phyloP scores from a whole-genome alignment of 2,113 vertebrate genomes.

The Suricata suricatta region DNA sequence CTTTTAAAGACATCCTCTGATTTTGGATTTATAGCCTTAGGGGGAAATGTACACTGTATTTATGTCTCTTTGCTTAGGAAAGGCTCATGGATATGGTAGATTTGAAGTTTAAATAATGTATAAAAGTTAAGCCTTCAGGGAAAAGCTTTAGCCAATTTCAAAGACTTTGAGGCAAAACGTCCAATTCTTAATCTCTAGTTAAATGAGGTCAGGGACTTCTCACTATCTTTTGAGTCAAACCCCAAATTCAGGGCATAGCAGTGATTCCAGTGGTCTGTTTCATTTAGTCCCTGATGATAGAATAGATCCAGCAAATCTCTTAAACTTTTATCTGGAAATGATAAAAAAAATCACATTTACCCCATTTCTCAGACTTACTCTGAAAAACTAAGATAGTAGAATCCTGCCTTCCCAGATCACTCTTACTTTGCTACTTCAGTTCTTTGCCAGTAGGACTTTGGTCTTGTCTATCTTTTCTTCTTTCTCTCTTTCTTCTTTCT shows the following conservation, averaged over 20 bases:
- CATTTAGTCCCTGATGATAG: not conserved
- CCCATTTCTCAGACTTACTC: not conserved
- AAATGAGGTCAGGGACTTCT: slow-evolving; percentile 5
- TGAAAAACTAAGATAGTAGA: not conserved
- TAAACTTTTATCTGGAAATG: not conserved
- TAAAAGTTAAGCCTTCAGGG: not conserved
- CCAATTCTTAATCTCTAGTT: slow-evolving; percentile 41
- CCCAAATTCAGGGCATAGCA: not conserved
- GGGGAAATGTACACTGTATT: not conserved
- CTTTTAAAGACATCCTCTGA: not conserved
- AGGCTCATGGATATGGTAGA: not conserved
- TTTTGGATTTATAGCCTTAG: not conserved
- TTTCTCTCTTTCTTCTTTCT: no score
- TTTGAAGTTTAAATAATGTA: slow-evolving; percentile 28
- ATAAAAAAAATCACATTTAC: not conserved
- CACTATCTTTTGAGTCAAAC: not conserved
- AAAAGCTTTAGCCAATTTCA: not conserved
- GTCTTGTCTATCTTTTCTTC: not conserved
- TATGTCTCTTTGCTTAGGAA: not conserved
- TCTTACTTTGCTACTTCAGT: not conserved
- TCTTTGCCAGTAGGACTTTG: not conserved
- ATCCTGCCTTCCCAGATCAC: not conserved
- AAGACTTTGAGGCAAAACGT: not conserved
- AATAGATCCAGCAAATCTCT: not conserved
- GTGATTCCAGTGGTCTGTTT: not conserved